Conservation (phyloP, 1,140 invertebrate genomes). For the Bradysia coprophila region DNA sequence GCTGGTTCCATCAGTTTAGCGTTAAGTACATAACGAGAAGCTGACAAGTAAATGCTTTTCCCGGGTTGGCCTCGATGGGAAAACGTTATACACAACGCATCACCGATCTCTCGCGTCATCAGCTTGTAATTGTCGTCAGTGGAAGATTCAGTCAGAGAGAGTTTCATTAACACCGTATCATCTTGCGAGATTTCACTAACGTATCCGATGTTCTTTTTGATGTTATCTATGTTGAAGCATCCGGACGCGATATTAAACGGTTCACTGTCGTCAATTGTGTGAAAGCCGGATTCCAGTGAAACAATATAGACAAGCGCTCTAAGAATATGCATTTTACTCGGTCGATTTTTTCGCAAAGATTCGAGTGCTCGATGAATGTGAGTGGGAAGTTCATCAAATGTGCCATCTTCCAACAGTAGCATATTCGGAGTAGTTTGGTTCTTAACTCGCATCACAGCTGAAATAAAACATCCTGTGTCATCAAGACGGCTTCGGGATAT, state of each 20-base stretch:
- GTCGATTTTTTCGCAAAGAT: neutral
- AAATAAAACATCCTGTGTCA: too few relatives aligned
- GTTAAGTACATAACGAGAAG: neutral
- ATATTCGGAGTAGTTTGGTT: too few relatives aligned
- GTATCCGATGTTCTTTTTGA: neutral
- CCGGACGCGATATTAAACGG: neutral
- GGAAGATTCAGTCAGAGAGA: neutral
- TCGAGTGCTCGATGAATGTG: neutral
- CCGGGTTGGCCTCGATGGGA: neutral
- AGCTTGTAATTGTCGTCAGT: neutral
- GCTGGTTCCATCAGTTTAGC: neutral
- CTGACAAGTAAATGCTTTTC: neutral
- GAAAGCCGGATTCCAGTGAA: neutral
- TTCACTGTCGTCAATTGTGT: neutral
- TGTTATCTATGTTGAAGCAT: neutral
- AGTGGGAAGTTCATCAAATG: neutral
- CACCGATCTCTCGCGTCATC: neutral
- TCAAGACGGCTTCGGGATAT: too few relatives aligned
- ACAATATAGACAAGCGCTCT: neutral
- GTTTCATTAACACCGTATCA: neutral
- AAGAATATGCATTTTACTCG: neutral
- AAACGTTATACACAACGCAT: neutral
- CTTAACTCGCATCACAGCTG: too few relatives aligned
- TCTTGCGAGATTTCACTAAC: neutral
- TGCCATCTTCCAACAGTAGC: neutral